Percentiles rank a stretch among this genome's conserved stretches.
These are phyloP conservation scores for Momotus momota DNA, from an alignment of 2,797 vertebrate species.

Conservation along the genomic window DNA sequence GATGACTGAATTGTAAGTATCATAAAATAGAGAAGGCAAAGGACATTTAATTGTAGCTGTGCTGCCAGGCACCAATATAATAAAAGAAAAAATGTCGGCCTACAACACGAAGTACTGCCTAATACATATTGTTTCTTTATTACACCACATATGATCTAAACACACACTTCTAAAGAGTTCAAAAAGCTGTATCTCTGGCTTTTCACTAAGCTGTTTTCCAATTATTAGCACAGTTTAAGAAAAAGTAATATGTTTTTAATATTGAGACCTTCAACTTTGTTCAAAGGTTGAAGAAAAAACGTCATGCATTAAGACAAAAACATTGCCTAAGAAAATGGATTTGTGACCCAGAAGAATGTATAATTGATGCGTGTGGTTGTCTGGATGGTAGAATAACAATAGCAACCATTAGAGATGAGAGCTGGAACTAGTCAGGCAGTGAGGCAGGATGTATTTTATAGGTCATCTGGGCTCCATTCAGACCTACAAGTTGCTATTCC, in stretches of 20 bases:
- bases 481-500: constrained; percentile 81
- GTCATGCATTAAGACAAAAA: constrained; percentile 50
- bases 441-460: constrained; percentile 79
- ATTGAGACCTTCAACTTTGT: constrained; percentile 25
- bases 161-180: background rate
- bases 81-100: constrained; percentile 28
- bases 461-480: constrained; percentile 83
- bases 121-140: background rate
- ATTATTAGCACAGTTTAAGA: constrained; percentile 33
- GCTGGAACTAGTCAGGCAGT: constrained; percentile 75
- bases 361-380: constrained; percentile 78
- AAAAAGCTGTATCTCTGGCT: background rate
- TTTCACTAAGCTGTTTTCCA: constrained; percentile 23
- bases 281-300: constrained; percentile 42
- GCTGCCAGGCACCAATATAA: constrained; percentile 15
- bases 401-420: constrained; percentile 80
- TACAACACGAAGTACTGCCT: background rate
- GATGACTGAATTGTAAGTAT: constrained; percentile 28
- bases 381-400: constrained; percentile 80
- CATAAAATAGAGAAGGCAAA: constrained; percentile 41
- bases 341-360: constrained; percentile 67
- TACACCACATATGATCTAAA: constrained; percentile 11
- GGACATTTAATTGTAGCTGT: constrained; percentile 57
- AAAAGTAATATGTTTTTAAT: background rate
- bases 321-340: constrained; percentile 63